Evolutionary conservation across 1,140 invertebrate species (phyloP), one percentile per base, ranked within the genome.

Genomic region (Linepithema humile): DNA sequence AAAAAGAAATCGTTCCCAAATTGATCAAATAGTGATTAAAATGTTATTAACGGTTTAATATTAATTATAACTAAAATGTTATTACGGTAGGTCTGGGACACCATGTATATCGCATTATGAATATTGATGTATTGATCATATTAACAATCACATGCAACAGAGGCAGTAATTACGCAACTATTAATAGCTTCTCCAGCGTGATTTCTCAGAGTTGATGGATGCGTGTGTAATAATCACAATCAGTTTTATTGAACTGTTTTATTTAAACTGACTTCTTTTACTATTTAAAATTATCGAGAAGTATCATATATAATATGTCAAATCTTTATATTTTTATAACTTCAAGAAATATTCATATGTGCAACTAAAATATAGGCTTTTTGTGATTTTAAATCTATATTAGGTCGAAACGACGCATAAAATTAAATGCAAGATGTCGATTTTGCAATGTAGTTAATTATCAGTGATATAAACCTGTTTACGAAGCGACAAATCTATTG

Each of bases 381-480:
- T 32, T 6, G 7, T 26, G 2, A 55, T 3, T 20, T 53, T 3
- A 2, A 38, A 35, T 38, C 4, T 29, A 38, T 17, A 23, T 38
- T 2, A 0, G 0, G 23, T 3, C 35, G 20, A 15, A 23, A 53
- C 32, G 2, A 3, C 20, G n/a, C 12, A 20, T 15, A 26, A 55
- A 53, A 72, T 12, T 10, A n/a, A 6, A 12, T 2, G 32, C 29
- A n/a, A 45, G 4, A 29, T 35, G 17, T 59, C 48, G 60, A 32
- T 85, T 72, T 80, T 38, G 59, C 74, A 60, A 80, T 53, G 40
- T 20, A 70, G 53, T 80, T 86, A 80, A 85, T 86, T 86, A 85
- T 67, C 48, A 72, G 67, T 74, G 59, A 69, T 84, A 45, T 65
- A 72, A 69, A 50, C 5, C 64, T 84, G 72, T 85, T 85, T 86